These are phyloP conservation scores for Tipula unca DNA, from an alignment of 2,888 invertebrate species.

Conservation along the genomic window DNA sequence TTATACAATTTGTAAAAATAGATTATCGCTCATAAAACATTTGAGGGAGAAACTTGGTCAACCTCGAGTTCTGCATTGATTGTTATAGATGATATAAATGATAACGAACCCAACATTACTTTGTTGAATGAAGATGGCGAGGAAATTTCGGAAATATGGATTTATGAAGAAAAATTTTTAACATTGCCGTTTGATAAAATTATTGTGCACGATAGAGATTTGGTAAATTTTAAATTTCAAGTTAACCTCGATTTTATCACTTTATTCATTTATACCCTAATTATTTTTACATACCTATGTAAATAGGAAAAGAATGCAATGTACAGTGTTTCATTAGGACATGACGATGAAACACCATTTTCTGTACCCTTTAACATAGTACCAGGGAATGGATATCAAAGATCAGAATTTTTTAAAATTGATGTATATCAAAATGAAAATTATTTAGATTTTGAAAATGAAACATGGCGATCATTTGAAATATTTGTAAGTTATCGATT, in stretches of 20 bases:
- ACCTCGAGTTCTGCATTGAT: slow-evolving; percentile 40
- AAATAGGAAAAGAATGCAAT: slow-evolving; percentile 51
- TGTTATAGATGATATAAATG: slow-evolving; percentile 53
- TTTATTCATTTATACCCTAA: background rate
- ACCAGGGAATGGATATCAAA: slow-evolving; percentile 52
- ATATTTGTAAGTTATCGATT: slow-evolving; percentile 33
- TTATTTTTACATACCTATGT: slow-evolving; percentile 23
- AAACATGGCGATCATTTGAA: slow-evolving; percentile 44
- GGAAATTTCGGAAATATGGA: slow-evolving; percentile 31
- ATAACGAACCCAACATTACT: slow-evolving; percentile 51
- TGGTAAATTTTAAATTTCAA: slow-evolving; percentile 37
- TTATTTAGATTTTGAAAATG: slow-evolving; percentile 51
- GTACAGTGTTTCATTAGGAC: slow-evolving; percentile 44
- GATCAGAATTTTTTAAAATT: slow-evolving; percentile 50
- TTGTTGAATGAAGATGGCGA: slow-evolving; percentile 33
- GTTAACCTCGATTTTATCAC: background rate
- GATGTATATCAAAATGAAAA: slow-evolving; percentile 45
- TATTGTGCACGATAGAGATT: slow-evolving; percentile 47
- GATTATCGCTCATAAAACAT: slow-evolving; percentile 44
- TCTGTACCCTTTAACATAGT: slow-evolving; percentile 50
- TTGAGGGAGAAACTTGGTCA: slow-evolving; percentile 23
- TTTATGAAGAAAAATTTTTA: slow-evolving; percentile 48
- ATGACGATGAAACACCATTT: slow-evolving; percentile 29
- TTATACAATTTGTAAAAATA: slow-evolving; percentile 21
- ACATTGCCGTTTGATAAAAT: slow-evolving; percentile 45